Evolutionary conservation across 2,797 vertebrate species (phyloP), one percentile per base, ranked within the genome.

Genomic region (Kryptolebias ocellatus): DNA sequence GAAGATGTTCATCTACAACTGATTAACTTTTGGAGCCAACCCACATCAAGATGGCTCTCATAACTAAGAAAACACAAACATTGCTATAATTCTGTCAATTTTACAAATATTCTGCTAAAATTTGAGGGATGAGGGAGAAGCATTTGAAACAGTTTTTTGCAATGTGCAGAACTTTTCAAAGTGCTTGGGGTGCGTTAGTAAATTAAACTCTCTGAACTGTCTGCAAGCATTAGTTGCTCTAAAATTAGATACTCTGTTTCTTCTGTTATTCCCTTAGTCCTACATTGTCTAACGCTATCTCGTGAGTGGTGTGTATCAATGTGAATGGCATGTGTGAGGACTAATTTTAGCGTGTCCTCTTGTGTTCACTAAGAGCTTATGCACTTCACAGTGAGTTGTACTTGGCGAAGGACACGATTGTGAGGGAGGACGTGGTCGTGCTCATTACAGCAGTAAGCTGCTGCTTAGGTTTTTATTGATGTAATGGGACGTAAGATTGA

Each of bases 401-500:
- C 68, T 76, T 61, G 64, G 74, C 64, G 72, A 68, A 66, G 67
- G 60, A 73, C 67, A 76, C 78, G 80, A 80, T 79, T 83, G 80
- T 83, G 74, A 73, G 57, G 63, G 63, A 81, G 77, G 79, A 81
- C 83, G 83, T 89, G 86, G 73, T 88, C 83, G 83, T 82, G 74
- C 75, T 84, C 76, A 88, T 90, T 83, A 85, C 78, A 81, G 76
- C 77, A 29, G 61, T 84, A 78, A 87, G 84, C 86, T 79, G 68
- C 83, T 67, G 72, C 83, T 85, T 83, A 86, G 80, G 80, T 84
- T 86, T 84, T 78, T 70, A 74, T 83, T 86, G 80, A 87, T 89
- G 83, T 89, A 87, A 89, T 84, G 67, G 73, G 84, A 88, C 70
- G 6, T 79, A 79, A 74, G 81, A 86, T 79, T 66, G 78, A 87